Percentiles rank a stretch among this genome's conserved stretches.
Conservation (phyloP, 2,113 vertebrate genomes). For the Salvator merianae region DNA sequence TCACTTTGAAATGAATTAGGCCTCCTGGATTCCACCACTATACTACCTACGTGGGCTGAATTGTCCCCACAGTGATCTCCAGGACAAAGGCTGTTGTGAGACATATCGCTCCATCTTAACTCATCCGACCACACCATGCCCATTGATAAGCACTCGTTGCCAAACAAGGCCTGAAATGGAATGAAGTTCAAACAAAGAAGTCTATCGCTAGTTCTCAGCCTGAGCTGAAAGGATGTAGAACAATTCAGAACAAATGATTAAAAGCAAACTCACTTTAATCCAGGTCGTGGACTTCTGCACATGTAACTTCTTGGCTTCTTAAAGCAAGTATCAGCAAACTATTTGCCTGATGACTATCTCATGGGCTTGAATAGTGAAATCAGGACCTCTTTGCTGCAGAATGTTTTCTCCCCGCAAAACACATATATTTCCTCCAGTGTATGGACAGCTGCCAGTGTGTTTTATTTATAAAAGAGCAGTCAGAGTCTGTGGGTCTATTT, state of each 20-base stretch:
- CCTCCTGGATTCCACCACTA: too few species aligned
- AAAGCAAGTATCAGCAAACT: conserved; percentile 19
- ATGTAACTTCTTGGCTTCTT: conserved; percentile 4
- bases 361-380: conserved; percentile 29
- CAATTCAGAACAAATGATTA: background rate
- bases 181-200: background rate
- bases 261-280: background rate
- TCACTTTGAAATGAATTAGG: too few species aligned
- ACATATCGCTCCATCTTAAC: too few species aligned
- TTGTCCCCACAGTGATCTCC: too few species aligned
- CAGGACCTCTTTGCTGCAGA: conserved; percentile 18
- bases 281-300: background rate
- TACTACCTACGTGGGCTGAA: too few species aligned
- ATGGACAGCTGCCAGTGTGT: conserved; percentile 44
- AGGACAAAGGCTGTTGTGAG: too few species aligned
- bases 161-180: conserved; percentile 19
- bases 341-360: conserved; percentile 40
- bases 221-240: conserved; percentile 6
- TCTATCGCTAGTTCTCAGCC: background rate
- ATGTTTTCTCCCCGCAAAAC: conserved; percentile 37
- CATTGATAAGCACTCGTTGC: background rate
- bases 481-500: too few species aligned
- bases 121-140: too few species aligned
- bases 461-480: conserved; percentile 59
- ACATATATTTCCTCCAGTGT: conserved; percentile 23